Percentiles rank a stretch among this genome's conserved stretches.
Evolutionary conservation across 2,888 invertebrate species (phyloP).

Genomic region (Diarsia rubi): DNA sequence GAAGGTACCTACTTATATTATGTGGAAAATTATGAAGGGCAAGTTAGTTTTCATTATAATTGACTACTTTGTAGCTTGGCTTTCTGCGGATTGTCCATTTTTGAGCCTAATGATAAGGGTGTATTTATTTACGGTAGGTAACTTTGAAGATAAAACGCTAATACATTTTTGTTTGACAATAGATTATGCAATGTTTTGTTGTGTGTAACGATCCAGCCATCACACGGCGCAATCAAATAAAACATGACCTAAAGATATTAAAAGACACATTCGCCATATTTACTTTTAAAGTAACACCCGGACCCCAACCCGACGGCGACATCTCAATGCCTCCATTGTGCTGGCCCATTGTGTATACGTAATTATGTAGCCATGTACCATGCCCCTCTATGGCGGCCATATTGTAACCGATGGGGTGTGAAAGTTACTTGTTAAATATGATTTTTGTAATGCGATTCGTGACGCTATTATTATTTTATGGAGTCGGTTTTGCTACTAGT

Average conservation of each 20-base stretch:
- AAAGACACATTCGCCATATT: conserved; percentile 55
- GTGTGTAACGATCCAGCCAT: neutral
- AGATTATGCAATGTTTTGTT: neutral
- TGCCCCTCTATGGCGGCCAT: conserved; percentile 64
- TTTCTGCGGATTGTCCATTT: neutral
- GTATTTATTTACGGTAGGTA: neutral
- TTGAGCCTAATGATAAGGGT: neutral
- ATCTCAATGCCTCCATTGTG: conserved; percentile 69
- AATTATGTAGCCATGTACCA: conserved; percentile 79
- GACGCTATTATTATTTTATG: conserved; percentile 63
- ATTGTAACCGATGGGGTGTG: conserved; percentile 74
- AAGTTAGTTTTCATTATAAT: neutral
- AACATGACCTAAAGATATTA: conserved; percentile 14
- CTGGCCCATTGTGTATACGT: conserved; percentile 73
- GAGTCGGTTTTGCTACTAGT: conserved; percentile 39
- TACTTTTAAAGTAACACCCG: conserved; percentile 53
- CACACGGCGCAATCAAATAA: neutral
- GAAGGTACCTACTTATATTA: conserved; percentile 19
- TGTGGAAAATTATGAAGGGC: conserved; percentile 4
- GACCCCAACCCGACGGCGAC: conserved; percentile 39
- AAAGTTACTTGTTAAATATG: conserved; percentile 76
- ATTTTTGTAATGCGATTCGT: conserved; percentile 79
- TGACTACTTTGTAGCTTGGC: neutral
- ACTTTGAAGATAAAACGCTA: too few relatives aligned
- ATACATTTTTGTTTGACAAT: neutral